Evolutionary conservation across 2,797 vertebrate species (phyloP).

Genomic region (Galaxias olidus): DNA sequence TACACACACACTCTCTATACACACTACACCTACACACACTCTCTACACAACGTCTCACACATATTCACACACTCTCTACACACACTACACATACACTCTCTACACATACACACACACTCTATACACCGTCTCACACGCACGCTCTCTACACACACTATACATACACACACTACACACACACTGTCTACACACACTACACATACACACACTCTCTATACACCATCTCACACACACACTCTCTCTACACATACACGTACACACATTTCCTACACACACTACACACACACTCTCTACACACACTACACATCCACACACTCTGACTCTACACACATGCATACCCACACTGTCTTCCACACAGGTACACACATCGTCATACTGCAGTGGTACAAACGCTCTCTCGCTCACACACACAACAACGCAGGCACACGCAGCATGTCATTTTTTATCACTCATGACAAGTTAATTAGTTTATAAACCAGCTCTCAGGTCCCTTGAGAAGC

Average conservation of each 20-base stretch:
- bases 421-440: background rate
- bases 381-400: no score
- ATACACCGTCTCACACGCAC: no score
- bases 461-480: constrained; percentile 64
- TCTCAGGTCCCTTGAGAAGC: constrained; percentile 48
- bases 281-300: constrained; percentile 21
- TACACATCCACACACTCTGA: constrained; percentile 38
- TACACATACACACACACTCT: no score
- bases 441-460: constrained; percentile 67
- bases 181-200: no score
- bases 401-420: no score
- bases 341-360: no score
- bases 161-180: constrained; percentile 19
- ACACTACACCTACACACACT: constrained; percentile 35
- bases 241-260: constrained; percentile 12
- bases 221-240: background rate
- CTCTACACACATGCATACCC: no score
- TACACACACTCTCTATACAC: background rate
- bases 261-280: constrained; percentile 16
- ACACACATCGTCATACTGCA: no score
- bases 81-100: no score
- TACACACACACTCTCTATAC: constrained; percentile 3
- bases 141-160: constrained; percentile 22
- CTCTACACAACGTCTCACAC: no score
- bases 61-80: no score